Conservation (phyloP, 2,797 vertebrate genomes). For the Crenichthys baileyi region DNA sequence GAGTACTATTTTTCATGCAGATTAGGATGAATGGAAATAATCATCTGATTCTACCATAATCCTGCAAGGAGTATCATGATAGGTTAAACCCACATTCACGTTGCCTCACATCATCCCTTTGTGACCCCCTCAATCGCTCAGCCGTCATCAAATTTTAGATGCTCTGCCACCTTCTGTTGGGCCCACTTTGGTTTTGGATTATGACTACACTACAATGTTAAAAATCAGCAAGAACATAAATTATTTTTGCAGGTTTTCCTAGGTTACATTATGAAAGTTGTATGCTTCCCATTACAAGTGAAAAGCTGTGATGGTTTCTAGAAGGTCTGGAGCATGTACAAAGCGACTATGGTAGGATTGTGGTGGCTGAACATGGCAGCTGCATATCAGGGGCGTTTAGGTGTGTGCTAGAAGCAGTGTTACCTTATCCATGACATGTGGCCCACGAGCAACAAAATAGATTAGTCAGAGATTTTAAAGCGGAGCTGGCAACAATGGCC, state of each 20-base stretch:
- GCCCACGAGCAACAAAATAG: background rate
- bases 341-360: background rate
- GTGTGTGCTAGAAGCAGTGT: background rate
- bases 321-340: background rate
- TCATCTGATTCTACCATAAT: background rate
- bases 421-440: background rate
- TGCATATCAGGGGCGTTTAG: background rate
- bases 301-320: background rate
- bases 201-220: background rate
- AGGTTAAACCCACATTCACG: background rate
- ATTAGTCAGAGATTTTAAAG: background rate
- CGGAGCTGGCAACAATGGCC: background rate
- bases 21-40: background rate
- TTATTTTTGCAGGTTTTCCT: background rate
- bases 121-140: background rate
- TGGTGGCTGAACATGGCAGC: background rate
- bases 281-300: background rate
- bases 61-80: background rate
- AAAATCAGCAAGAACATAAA: background rate
- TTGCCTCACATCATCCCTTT: background rate
- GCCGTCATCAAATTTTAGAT: background rate
- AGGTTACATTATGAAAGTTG: background rate
- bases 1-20: background rate
- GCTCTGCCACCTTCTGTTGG: constrained; percentile 1
- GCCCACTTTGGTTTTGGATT: background rate